phyloP scores from a whole-genome alignment of 2,113 vertebrate species.

The Addax nasomaculatus region DNA sequence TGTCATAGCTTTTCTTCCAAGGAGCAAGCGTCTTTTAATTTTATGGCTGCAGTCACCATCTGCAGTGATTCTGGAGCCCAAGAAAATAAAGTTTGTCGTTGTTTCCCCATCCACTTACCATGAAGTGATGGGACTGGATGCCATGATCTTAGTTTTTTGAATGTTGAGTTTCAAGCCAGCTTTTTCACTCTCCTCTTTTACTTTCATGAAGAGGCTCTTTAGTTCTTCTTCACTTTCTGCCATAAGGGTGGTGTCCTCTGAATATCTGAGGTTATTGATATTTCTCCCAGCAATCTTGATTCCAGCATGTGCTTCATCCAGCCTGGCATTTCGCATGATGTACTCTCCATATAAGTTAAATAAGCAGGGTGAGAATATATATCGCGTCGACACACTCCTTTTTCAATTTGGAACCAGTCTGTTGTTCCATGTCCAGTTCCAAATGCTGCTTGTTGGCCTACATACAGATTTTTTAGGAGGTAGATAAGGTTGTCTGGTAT shows the following conservation, averaged over 20 bases:
- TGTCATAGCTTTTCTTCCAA: not conserved
- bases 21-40: not conserved
- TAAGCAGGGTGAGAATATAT: not conserved
- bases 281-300: not conserved
- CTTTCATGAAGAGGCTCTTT: not conserved
- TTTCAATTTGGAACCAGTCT: not conserved
- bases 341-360: not conserved
- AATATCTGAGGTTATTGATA: not conserved
- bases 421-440: not conserved
- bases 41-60: not conserved
- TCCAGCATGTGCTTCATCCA: not conserved
- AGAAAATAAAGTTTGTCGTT: not conserved
- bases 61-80: not conserved
- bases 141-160: not conserved
- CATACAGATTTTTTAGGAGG: not conserved
- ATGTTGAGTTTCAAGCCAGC: not conserved
- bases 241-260: not conserved
- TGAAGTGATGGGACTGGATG: not conserved
- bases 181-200: not conserved
- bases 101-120: not conserved
- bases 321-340: fast-evolving
- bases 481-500: not conserved
- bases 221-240: not conserved
- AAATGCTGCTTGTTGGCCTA: not conserved
- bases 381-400: not conserved